These are phyloP conservation scores for Subacronicta megacephala DNA, from an alignment of 2,888 invertebrate genomes.

Conservation along the genomic window DNA sequence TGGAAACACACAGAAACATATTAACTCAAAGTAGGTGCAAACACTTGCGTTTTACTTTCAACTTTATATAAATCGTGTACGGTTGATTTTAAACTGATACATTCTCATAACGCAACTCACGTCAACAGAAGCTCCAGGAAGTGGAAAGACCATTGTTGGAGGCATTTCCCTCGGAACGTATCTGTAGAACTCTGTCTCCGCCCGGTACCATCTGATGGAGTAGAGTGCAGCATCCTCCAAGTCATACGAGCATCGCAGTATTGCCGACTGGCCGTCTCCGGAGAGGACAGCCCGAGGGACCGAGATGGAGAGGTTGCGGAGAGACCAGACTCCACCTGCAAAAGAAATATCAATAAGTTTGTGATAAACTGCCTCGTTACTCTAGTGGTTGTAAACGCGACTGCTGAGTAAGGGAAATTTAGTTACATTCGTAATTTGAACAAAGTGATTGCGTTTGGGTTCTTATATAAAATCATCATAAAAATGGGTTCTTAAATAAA, in stretches of 20 bases:
- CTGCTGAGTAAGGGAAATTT: too few species aligned
- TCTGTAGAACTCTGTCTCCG: constrained; percentile 93
- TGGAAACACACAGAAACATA: neutral
- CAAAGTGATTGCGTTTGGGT: too few species aligned
- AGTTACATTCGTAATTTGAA: too few species aligned
- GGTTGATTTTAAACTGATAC: too few species aligned
- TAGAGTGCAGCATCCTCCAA: constrained; percentile 91
- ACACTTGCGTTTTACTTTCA: neutral
- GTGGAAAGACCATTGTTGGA: constrained; percentile 91
- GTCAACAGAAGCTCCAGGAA: constrained; percentile 92
- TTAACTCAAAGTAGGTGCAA: neutral
- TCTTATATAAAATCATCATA: too few species aligned
- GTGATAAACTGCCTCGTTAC: too few species aligned
- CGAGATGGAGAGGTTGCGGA: constrained; percentile 82
- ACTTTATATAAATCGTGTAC: neutral
- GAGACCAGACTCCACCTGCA: constrained; percentile 84
- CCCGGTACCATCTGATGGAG: constrained; percentile 92
- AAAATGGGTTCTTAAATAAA: too few species aligned
- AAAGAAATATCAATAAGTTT: constrained; percentile 22
- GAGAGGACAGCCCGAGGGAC: constrained; percentile 89
- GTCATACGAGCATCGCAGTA: constrained; percentile 90
- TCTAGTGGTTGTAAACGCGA: too few species aligned
- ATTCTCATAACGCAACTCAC: constrained; percentile 84
- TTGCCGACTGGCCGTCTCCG: constrained; percentile 85
- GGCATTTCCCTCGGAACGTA: constrained; percentile 93